Conservation (phyloP, 2,888 invertebrate species). For the Yponomeuta sedellus region DNA sequence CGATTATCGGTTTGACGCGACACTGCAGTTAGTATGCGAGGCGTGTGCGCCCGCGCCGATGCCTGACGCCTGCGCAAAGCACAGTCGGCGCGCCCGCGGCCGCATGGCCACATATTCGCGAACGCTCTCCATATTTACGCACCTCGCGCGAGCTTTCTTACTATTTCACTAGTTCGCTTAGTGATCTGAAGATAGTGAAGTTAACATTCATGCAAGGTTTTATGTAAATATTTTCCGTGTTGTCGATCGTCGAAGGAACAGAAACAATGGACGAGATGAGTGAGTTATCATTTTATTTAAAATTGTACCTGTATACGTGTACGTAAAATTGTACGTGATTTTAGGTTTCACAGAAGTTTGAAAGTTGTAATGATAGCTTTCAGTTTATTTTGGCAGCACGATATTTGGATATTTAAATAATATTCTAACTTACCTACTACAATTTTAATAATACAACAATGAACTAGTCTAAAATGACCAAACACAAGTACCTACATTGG, state of each 20-base stretch:
- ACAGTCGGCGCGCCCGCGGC: conserved; percentile 33
- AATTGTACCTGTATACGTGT: too few relatives aligned
- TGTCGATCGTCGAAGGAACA: not conserved
- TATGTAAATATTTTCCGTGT: conserved; percentile 5
- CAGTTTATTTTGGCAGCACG: too few relatives aligned
- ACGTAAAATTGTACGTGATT: too few relatives aligned
- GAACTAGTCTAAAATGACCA: not conserved
- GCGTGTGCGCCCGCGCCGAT: conserved; percentile 60
- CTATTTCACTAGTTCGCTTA: conserved; percentile 3
- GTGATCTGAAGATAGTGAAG: conserved; percentile 1
- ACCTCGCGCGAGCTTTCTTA: not conserved
- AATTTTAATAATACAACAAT: not conserved
- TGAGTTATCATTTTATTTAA: conserved; percentile 26
- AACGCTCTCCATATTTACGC: conserved; percentile 4
- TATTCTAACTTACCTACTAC: too few relatives aligned
- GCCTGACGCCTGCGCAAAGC: conserved; percentile 54
- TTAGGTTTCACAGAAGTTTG: too few relatives aligned
- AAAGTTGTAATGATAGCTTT: too few relatives aligned
- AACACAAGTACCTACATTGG: not conserved
- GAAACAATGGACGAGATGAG: conserved; percentile 40
- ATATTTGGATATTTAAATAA: too few relatives aligned
- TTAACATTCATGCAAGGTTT: not conserved
- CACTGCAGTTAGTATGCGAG: conserved; percentile 66
- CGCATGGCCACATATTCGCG: conserved; percentile 24
- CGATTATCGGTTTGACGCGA: conserved; percentile 56